Base-by-base conservation (phyloP, 1,140 invertebrate species). In the Cecropterus lyciades region DNA sequence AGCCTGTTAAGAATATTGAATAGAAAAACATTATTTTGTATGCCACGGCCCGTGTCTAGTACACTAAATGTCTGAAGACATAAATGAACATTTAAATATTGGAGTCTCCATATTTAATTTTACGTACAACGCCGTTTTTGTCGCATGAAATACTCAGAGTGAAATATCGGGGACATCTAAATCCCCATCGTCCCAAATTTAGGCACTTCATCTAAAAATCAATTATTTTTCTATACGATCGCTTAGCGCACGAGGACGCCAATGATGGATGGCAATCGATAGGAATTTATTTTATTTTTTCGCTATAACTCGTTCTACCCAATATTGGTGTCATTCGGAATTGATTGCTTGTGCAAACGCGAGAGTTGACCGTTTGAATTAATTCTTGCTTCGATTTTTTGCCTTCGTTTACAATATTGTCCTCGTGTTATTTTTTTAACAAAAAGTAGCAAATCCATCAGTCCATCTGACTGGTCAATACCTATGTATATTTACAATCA, bases 221-320 rank as follows among this genome's bases (percentile, higher is more conserved):
- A 82, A 82, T 82, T 81, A 84, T 63, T 70, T 77, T 78, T 78
- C 66, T 73, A 72, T 80, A 80, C 73, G 75, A 70, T 70, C 79
- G 73, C 72, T 82, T 76, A 73, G 69, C 75, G 30, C 72, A 70
- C 42, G 70, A 72, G 75, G 65, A 66, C 66, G 55, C 57, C 65
- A 56, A 69, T 86, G 84, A 86, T 84, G 74, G 84, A 86, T 86
- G 81, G 69, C 67, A 72, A 70, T 80, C 77, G 75, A 78, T 80
- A 70, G 67, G 70, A 73, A 74, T 78, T 82, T 76, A 79, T 82
- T 80, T 82, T 79, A 72, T 77, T 60, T 73, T n/a, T 73, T 72
- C 70, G 60, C 69, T 67, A 67, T 70, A 74, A 79, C 77, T 76
- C 81, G 67, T 73, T 73, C 72, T 52, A 20, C 65, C 66, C 53